Base-by-base conservation (phyloP, 2,113 vertebrate genomes). In the Nanger granti region DNA sequence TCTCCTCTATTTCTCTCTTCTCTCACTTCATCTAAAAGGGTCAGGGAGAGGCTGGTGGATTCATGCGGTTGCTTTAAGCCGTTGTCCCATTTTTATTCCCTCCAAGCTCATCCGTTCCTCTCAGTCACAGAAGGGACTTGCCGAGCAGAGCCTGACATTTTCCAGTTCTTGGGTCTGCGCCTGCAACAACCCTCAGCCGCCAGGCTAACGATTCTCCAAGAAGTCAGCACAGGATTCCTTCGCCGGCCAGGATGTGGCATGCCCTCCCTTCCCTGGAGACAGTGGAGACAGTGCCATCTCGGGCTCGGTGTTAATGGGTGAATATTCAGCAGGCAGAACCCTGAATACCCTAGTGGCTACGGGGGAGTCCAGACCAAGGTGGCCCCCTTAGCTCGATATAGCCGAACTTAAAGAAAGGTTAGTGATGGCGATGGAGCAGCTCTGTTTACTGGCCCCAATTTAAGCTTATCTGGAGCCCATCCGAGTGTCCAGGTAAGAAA, bases 101-200 rank as follows among this genome's bases (percentile, higher is more conserved):
- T 87, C 82, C 85, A 62, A 60, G 66, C 9, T 18, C 49, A 44
- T 55, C n/a, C 1, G 0, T 80, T 82, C 93, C 84, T 93, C 52
- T 95, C 94, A n/a, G 18, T 54, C 82, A 52, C 89, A 96, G 95
- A 96, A 94, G 76, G 76, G 55, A 87, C 91, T 93, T 47, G 85
- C 87, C 3, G 41, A 97, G 83, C 96, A 88, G 79, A 96, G 91
- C 66, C 37, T 95, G 97, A 87, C 94, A 93, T 97, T 97, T 97
- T 54, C 93, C 8, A 89, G 73, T 89, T 97, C 97, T 96, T 95
- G 97, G 82, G 92, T 93, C 82, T 93, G 76, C 4, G 91, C 97
- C 97, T 92, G 60, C 82, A 52, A 66, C 91, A 94, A 28, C 41
- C 88, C 84, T 94, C 86, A 37, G 82, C 59, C 88, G 55, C 49